Evolutionary conservation across 1,140 invertebrate species (phyloP).

Genomic region (Temnothorax curvispinosus): DNA sequence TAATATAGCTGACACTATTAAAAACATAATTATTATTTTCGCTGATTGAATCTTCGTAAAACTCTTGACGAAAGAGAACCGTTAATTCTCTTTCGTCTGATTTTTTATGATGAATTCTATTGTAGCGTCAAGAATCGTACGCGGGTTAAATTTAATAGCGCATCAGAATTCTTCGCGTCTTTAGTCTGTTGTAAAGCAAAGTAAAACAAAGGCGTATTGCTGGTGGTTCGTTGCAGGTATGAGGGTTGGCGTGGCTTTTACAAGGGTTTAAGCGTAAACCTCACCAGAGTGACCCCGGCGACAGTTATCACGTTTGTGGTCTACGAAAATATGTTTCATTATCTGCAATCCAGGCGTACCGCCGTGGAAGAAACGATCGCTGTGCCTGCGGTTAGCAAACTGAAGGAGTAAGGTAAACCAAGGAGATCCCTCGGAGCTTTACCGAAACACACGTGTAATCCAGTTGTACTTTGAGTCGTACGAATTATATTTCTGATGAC

Average conservation of each 20-base stretch:
- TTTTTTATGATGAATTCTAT: slow-evolving; percentile 8
- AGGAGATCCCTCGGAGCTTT: neutral
- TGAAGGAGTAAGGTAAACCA: slow-evolving; percentile 44
- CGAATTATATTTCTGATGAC: neutral
- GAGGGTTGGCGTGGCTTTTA: slow-evolving; percentile 95
- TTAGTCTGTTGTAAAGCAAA: slow-evolving; percentile 25
- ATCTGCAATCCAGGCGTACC: slow-evolving; percentile 77
- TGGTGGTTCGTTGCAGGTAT: slow-evolving; percentile 85
- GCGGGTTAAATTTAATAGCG: slow-evolving; percentile 53
- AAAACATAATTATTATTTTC: neutral
- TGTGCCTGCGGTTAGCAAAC: slow-evolving; percentile 32
- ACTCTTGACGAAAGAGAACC: neutral
- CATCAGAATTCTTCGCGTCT: neutral
- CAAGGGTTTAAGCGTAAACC: slow-evolving; percentile 96
- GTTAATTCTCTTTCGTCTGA: neutral
- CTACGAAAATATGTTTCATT: slow-evolving; percentile 95
- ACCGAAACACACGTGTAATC: neutral
- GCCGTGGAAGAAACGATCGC: neutral
- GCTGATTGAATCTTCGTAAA: neutral
- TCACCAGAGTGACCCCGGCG: slow-evolving; percentile 96
- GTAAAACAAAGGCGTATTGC: slow-evolving; percentile 81
- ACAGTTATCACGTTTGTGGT: slow-evolving; percentile 98
- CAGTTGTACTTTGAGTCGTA: neutral
- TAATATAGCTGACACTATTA: neutral
- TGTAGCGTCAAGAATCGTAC: slow-evolving; percentile 77